Base-by-base conservation (phyloP, 2,888 invertebrate species). In the Xestobium rufovillosum region DNA sequence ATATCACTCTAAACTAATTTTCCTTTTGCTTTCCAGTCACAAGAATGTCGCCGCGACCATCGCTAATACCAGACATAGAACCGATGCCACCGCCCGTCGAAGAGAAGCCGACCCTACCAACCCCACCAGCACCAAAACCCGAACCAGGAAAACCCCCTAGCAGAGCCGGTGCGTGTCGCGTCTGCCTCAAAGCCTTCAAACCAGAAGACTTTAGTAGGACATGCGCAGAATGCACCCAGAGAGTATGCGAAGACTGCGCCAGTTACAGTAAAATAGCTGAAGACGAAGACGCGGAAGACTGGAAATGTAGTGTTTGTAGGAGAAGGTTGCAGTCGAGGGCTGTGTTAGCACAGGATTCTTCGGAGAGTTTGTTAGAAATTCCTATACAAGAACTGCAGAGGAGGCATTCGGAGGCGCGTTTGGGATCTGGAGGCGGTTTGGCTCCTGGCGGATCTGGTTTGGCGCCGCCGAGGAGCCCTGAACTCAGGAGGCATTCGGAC, bases 301-400 rank as follows among this genome's bases (percentile, higher is more conserved):
- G 90, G 90, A 78, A 85, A 39, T 91, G 90, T 67, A 89, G 88
- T 48, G 88, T 90, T 11, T 91, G 90, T 61, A 78, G 89, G 16
- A 55, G 59, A 42, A 86, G 87, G 66, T 75, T 86, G 46, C 84
- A 80, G 36, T 84, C 85, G 9, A 73, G 87, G 15, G 73, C 81
- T 16, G 81, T 81, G 33, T 75, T 84, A 15, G 72, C 78, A 1
- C 86, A 86, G 59, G 86, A 87, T 59, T 87, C 86, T 43, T 84
- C 84, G n/a, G 88, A 88, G 62, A 86, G 86, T 2, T 63, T 83
- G 38, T 69, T 88, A 42, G 88, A 87, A 42, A 80, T 87, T 41
- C 88, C 88, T 1, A 76, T 84, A 34, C 70, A 83, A 52, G 87
- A 87, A 51, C 67, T 88, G 42, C 84, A 83, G 59, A 73, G 88